Conservation (phyloP, 2,797 vertebrate genomes). For the Pangasius djambal region DNA sequence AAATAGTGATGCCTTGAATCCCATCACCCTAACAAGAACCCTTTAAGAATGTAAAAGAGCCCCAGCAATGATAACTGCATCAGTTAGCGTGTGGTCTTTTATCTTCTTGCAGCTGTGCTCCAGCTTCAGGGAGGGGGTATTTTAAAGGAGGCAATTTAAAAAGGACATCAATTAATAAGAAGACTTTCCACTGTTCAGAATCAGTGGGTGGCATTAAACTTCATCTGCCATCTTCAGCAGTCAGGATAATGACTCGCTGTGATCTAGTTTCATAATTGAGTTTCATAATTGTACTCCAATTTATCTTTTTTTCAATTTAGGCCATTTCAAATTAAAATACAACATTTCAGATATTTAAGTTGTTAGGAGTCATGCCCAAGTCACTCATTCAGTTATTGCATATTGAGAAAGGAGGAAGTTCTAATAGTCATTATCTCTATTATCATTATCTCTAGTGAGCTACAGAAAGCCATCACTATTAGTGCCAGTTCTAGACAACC, state of each 20-base stretch:
- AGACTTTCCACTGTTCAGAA: slow-evolving; percentile 40
- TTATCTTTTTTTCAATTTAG: slow-evolving; percentile 32
- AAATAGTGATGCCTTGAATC: background rate
- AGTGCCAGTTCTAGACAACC: background rate
- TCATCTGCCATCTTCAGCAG: slow-evolving; percentile 8
- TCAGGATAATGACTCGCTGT: slow-evolving; percentile 16
- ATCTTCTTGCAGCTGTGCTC: slow-evolving; percentile 38
- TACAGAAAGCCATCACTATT: slow-evolving; percentile 42
- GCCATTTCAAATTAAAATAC: slow-evolving; percentile 16
- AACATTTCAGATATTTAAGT: slow-evolving; percentile 14
- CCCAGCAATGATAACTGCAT: slow-evolving; percentile 42
- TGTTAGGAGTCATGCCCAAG: slow-evolving; percentile 15
- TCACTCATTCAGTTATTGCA: background rate
- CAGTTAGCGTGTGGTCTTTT: slow-evolving; percentile 40
- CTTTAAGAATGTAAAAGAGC: slow-evolving; percentile 24
- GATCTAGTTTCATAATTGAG: slow-evolving; percentile 23
- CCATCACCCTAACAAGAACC: background rate
- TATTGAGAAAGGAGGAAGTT: slow-evolving; percentile 30
- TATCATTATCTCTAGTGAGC: slow-evolving; percentile 49
- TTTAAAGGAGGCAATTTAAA: slow-evolving; percentile 54
- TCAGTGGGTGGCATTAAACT: slow-evolving; percentile 46
- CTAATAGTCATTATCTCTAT: slow-evolving; percentile 26
- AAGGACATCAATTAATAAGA: slow-evolving; percentile 44
- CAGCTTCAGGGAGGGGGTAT: slow-evolving; percentile 41
- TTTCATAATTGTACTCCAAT: slow-evolving; percentile 34